phyloP scores from a whole-genome alignment of 2,113 vertebrate genomes.

The Tauraco erythrolophus region DNA sequence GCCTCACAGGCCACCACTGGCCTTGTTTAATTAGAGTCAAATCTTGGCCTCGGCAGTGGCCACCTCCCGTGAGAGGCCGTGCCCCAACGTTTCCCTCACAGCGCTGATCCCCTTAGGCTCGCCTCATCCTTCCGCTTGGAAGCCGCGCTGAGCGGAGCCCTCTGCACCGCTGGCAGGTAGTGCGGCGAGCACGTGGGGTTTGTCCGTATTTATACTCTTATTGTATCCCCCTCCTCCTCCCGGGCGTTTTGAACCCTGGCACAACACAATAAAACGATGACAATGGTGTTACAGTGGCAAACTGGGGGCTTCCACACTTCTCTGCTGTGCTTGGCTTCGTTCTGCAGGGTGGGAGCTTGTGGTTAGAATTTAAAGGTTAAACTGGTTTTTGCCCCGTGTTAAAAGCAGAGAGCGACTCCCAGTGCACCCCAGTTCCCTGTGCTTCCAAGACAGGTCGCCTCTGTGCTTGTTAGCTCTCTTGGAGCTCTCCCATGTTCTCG shows the following conservation, averaged over 20 bases:
- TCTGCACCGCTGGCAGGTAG: background rate
- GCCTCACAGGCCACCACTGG: background rate
- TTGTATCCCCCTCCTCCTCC: background rate
- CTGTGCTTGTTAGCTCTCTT: accelerated
- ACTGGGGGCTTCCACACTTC: accelerated
- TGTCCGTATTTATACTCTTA: slow-evolving; percentile 15
- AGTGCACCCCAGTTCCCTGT: accelerated
- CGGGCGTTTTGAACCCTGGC: background rate
- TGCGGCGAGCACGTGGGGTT: accelerated
- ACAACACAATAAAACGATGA: slow-evolving; percentile 21
- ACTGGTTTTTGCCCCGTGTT: accelerated
- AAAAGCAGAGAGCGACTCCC: background rate
- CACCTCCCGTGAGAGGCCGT: background rate
- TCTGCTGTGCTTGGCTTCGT: accelerated
- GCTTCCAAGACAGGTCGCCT: accelerated
- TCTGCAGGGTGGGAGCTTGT: accelerated
- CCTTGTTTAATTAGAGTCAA: background rate
- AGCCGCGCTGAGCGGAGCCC: accelerated
- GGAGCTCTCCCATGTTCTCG: accelerated
- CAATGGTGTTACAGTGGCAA: background rate
- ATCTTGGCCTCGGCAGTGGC: background rate
- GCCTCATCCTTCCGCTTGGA: background rate
- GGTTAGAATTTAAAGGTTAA: accelerated
- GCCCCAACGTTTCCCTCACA: background rate
- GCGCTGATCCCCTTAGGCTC: background rate